Evolutionary conservation across 2,888 invertebrate genomes (phyloP).

Genomic region (Ennomos fuscantarius): DNA sequence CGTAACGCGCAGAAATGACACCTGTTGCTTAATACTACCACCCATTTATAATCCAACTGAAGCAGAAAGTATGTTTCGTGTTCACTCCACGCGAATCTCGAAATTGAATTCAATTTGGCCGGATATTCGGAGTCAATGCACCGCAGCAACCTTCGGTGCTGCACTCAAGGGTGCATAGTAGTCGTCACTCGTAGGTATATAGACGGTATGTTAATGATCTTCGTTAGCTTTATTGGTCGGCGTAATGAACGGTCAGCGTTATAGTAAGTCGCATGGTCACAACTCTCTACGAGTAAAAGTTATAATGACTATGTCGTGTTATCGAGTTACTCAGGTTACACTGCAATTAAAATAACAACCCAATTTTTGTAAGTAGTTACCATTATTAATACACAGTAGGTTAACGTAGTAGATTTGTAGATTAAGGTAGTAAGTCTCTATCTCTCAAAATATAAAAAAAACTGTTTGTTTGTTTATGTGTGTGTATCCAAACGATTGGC

Average conservation of each 20-base stretch:
- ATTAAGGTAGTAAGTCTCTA: no score
- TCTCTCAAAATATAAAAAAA: no score
- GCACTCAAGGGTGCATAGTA: slow-evolving; percentile 84
- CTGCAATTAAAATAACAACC: slow-evolving; percentile 14
- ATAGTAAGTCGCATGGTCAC: slow-evolving; percentile 37
- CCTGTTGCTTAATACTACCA: slow-evolving; percentile 81
- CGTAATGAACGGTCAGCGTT: slow-evolving; percentile 50
- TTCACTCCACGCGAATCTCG: slow-evolving; percentile 36
- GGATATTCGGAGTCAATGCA: slow-evolving; percentile 77
- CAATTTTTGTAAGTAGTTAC: no score
- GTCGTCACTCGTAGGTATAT: slow-evolving; percentile 51
- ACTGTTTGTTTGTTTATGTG: no score
- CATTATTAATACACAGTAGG: no score
- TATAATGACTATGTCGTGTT: slow-evolving; percentile 12
- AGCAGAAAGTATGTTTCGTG: slow-evolving; percentile 51
- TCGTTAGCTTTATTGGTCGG: slow-evolving; percentile 67
- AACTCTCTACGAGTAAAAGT: slow-evolving; percentile 31
- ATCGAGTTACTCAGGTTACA: slow-evolving; percentile 1
- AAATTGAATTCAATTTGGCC: slow-evolving; percentile 52
- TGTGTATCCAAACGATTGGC: no score
- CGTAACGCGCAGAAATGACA: slow-evolving; percentile 77
- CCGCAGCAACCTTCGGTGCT: slow-evolving; percentile 78
- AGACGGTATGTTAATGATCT: slow-evolving; percentile 76
- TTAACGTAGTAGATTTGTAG: no score
- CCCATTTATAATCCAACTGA: slow-evolving; percentile 69